These are phyloP conservation scores for Musca vetustissima DNA, from an alignment of 1,140 invertebrate genomes.

Conservation along the genomic window DNA sequence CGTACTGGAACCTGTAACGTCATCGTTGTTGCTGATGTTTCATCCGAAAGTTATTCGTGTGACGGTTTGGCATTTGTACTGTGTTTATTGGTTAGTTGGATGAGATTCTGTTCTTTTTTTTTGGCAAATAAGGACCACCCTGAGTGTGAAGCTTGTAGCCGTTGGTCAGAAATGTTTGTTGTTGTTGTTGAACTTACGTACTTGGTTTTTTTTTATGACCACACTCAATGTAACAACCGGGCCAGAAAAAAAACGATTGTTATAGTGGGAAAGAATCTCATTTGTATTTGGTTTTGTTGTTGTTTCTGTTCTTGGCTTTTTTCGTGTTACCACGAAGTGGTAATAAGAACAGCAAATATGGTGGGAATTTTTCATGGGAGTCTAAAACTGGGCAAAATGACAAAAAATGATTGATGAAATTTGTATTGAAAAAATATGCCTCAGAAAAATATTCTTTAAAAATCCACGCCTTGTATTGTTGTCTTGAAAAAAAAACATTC, in stretches of 20 bases:
- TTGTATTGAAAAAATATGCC: too few relatives aligned
- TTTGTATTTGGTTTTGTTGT: not conserved
- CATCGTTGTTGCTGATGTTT: not conserved
- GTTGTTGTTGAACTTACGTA: not conserved
- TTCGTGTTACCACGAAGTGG: too few relatives aligned
- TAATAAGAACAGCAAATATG: too few relatives aligned
- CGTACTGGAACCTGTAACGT: not conserved
- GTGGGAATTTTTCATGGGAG: too few relatives aligned
- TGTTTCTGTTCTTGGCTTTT: too few relatives aligned
- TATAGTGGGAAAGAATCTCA: not conserved
- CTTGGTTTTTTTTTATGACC: not conserved
- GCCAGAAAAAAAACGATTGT: not conserved
- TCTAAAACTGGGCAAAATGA: too few relatives aligned
- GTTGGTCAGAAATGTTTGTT: conserved; percentile 14
- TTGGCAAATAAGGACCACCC: conserved; percentile 19
- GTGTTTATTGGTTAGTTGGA: not conserved
- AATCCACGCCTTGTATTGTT: too few relatives aligned
- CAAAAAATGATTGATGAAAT: too few relatives aligned
- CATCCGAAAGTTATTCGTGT: not conserved
- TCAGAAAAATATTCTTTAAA: too few relatives aligned
- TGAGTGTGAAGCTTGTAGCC: conserved; percentile 18
- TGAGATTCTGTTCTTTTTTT: conserved; percentile 9
- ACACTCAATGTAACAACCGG: conserved; percentile 13
- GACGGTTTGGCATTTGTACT: not conserved
- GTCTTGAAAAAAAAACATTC: too few relatives aligned